These are phyloP conservation scores for Drosophila meridiana DNA, from an alignment of 2,888 invertebrate genomes.

Conservation along the genomic window DNA sequence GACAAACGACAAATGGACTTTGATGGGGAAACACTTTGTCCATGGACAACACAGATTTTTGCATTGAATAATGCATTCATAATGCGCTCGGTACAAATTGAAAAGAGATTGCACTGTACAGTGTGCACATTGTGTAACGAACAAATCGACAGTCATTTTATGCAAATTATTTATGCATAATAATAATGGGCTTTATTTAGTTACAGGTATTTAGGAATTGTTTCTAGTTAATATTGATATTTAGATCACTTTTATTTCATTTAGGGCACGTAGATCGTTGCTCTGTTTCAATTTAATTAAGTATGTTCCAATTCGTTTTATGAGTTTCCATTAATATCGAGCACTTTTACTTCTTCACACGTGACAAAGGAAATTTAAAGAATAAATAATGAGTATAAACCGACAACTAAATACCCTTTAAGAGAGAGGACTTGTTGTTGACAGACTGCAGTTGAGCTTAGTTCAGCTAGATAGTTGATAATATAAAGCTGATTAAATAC, in stretches of 20 bases:
- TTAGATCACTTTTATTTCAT: not conserved
- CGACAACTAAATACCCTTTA: not conserved
- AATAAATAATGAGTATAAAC: too few relatives aligned
- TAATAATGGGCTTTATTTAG: not conserved
- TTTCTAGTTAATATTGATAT: not conserved
- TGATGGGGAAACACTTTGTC: constrained; percentile 6
- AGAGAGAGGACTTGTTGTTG: not conserved
- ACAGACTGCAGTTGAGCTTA: not conserved
- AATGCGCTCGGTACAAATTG: constrained; percentile 5
- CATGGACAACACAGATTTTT: constrained; percentile 13
- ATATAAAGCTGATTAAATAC: not conserved
- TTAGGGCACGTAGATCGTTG: not conserved
- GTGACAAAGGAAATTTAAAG: constrained; percentile 1
- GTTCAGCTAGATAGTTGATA: not conserved
- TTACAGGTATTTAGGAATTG: not conserved
- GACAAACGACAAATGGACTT: constrained; percentile 8
- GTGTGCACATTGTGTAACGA: constrained; percentile 33
- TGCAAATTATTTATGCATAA: not conserved
- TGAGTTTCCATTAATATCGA: not conserved
- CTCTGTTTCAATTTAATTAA: not conserved
- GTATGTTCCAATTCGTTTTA: not conserved
- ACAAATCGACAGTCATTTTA: not conserved
- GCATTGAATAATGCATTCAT: constrained; percentile 31
- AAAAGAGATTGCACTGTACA: constrained; percentile 20
- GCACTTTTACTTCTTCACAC: not conserved